These are phyloP conservation scores for Macroramphosus scolopax DNA, from an alignment of 2,797 vertebrate genomes.

Conservation along the genomic window DNA sequence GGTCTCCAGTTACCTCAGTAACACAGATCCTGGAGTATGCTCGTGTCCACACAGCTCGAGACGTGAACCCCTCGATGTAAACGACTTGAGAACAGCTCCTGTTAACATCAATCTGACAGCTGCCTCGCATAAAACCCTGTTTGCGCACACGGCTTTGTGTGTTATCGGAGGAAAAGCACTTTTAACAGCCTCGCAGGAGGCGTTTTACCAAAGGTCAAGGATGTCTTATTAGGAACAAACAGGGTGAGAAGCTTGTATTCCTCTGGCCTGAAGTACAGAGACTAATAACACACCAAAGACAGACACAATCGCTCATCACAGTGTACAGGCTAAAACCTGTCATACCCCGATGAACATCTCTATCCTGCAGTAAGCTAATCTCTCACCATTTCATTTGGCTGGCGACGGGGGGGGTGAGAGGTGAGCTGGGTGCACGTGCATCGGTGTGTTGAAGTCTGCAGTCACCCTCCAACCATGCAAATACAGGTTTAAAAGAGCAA, in stretches of 20 bases:
- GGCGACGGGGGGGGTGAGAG: conserved; percentile 4
- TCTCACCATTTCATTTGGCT: conserved; percentile 26
- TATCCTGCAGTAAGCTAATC: conserved; percentile 29
- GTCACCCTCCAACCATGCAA: too few species aligned
- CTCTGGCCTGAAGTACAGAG: conserved; percentile 1
- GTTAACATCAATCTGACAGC: conserved; percentile 37
- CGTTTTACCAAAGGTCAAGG: conserved; percentile 47
- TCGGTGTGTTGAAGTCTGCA: background rate
- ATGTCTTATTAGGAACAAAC: conserved; percentile 43
- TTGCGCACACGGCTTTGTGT: conserved; percentile 15
- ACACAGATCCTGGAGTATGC: conserved; percentile 24
- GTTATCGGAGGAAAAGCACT: conserved; percentile 14
- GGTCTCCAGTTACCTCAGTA: conserved; percentile 26
- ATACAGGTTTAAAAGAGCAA: too few species aligned
- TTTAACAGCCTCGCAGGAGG: conserved; percentile 33
- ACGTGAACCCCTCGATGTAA: conserved; percentile 29
- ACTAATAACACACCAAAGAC: conserved; percentile 37
- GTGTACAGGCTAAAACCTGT: conserved; percentile 14
- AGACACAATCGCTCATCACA: conserved; percentile 19
- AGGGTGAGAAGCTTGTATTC: conserved; percentile 10
- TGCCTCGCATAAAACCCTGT: conserved; percentile 13
- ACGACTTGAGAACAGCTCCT: conserved; percentile 21
- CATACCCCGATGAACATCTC: conserved; percentile 28
- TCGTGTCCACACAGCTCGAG: conserved; percentile 14
- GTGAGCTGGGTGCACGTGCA: conserved; percentile 2